phyloP scores from a whole-genome alignment of 2,113 vertebrate genomes.

The Anhinga anhinga region DNA sequence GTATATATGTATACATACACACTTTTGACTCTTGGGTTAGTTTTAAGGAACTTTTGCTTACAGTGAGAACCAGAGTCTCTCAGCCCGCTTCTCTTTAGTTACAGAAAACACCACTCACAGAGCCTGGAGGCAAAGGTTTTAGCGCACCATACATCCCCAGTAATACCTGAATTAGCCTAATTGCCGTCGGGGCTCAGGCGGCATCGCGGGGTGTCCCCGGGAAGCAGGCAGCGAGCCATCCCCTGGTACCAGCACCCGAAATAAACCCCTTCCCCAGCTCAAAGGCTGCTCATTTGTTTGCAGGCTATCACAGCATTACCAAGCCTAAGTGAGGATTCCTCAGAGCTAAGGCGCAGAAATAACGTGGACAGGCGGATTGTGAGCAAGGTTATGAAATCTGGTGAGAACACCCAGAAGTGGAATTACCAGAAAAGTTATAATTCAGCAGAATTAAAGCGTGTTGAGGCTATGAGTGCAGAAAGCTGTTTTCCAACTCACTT shows the following conservation, averaged over 20 bases:
- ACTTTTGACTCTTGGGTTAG: not conserved
- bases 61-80: not conserved
- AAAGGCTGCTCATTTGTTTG: accelerated
- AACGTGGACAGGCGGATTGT: not conserved
- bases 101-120: not conserved
- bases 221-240: not conserved
- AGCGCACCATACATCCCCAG: not conserved
- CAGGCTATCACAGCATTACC: not conserved
- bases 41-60: not conserved
- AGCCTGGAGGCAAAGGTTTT: not conserved
- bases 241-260: not conserved
- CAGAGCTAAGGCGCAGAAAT: not conserved
- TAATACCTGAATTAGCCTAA: not conserved
- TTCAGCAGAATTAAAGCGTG: not conserved
- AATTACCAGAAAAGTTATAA: not conserved
- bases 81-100: not conserved
- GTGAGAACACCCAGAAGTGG: not conserved
- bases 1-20: accelerated
- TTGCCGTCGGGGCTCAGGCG: accelerated
- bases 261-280: not conserved
- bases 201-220: not conserved
- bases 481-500: not conserved
- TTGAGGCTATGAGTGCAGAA: not conserved
- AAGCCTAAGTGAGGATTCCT: not conserved
- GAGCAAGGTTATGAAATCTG: not conserved